Evolutionary conservation across 2,797 vertebrate genomes (phyloP).

Genomic region (Phalloptychus januarius): DNA sequence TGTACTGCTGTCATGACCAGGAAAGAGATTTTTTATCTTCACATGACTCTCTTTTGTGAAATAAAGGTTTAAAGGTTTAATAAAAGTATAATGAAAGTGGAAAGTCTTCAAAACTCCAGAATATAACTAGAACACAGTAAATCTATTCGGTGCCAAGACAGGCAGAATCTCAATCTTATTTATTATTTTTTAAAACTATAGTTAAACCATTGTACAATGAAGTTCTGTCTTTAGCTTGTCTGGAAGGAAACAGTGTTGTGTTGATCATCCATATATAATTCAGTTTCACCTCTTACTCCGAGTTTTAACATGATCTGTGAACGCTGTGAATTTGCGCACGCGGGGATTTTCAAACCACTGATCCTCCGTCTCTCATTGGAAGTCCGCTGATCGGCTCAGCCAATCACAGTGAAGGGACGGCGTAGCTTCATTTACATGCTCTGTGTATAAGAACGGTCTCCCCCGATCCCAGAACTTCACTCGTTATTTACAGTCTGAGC

Average conservation of each 20-base stretch:
- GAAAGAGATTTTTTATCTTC: no score
- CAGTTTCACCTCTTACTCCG: background rate
- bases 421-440: background rate
- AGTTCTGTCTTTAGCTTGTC: background rate
- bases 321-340: no score
- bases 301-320: no score
- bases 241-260: background rate
- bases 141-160: no score
- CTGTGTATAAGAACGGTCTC: background rate
- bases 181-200: background rate
- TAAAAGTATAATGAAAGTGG: no score
- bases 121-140: no score
- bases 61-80: no score
- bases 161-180: background rate
- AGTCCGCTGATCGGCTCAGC: background rate
- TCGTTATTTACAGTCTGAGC: fast-evolving
- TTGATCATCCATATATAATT: background rate
- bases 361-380: background rate
- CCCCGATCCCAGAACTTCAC: fast-evolving
- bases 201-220: background rate
- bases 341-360: background rate
- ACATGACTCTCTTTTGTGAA: no score
- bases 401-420: background rate
- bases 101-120: no score
- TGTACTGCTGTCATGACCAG: no score